These are phyloP conservation scores for Seladonia tumulorum DNA, from an alignment of 2,888 invertebrate species.

Conservation along the genomic window DNA sequence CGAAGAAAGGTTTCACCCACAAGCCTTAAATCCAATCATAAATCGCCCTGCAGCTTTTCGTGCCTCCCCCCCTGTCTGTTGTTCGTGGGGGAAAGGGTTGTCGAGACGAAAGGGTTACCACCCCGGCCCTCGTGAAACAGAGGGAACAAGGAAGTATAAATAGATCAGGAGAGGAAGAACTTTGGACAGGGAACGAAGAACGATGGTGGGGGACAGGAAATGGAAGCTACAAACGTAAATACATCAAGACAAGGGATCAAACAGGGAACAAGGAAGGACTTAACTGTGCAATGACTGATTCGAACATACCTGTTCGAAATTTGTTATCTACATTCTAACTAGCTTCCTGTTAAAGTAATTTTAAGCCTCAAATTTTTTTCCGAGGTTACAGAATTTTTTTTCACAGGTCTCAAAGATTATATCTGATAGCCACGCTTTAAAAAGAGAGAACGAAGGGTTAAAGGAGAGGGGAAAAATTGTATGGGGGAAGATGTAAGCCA, in stretches of 20 bases:
- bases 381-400: not conserved
- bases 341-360: no score
- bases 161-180: not conserved
- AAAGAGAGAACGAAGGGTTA: not conserved
- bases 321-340: no score
- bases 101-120: not conserved
- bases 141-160: conserved; percentile 19
- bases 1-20: conserved; percentile 9
- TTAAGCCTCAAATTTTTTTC: no score
- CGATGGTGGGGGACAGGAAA: not conserved
- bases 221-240: not conserved
- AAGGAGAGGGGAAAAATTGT: not conserved
- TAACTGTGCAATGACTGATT: not conserved
- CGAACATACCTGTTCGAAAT: no score
- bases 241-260: not conserved
- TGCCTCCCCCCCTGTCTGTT: not conserved
- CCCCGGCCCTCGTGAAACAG: not conserved
- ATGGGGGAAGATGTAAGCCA: not conserved
- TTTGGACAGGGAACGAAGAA: not conserved
- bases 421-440: not conserved
- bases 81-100: conserved; percentile 16
- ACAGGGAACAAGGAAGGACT: not conserved
- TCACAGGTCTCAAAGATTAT: not conserved
- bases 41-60: conserved; percentile 28
- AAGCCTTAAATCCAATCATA: conserved; percentile 35